A percentile compares a stretch with the other conserved stretches of the same genome.
These are phyloP conservation scores for Papilio machaon DNA, from an alignment of 1,140 invertebrate genomes.

Conservation along the genomic window DNA sequence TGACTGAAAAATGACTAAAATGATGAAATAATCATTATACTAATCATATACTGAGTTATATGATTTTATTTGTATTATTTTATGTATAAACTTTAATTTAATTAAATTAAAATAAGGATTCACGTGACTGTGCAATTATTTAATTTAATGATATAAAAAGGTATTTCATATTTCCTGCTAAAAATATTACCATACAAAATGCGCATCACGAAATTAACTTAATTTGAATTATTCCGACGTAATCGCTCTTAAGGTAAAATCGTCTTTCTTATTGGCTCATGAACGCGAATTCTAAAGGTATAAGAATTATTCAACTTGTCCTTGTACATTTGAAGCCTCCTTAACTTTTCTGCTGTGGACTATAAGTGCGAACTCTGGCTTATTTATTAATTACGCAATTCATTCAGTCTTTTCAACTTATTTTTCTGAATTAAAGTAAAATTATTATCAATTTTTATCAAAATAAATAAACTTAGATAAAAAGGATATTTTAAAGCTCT, in stretches of 20 bases:
- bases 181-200: not conserved
- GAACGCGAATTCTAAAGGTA: slow-evolving; percentile 13
- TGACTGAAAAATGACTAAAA: no score
- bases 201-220: slow-evolving; percentile 25
- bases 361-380: slow-evolving; percentile 16
- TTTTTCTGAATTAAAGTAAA: not conserved
- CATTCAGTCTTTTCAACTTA: not conserved
- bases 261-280: slow-evolving; percentile 20
- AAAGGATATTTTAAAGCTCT: not conserved
- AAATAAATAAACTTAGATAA: not conserved
- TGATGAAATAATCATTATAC: no score
- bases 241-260: slow-evolving; percentile 29
- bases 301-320: slow-evolving; percentile 32
- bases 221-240: slow-evolving; percentile 26
- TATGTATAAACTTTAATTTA: no score
- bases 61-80: no score
- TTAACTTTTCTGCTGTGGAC: slow-evolving; percentile 8
- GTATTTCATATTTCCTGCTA: not conserved
- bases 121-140: no score
- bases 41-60: no score
- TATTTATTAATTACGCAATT: slow-evolving; percentile 25
- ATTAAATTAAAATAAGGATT: no score
- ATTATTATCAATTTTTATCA: not conserved
- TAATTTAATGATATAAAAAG: not conserved
- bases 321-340: slow-evolving; percentile 20